phyloP scores from a whole-genome alignment of 2,797 vertebrate species.

The Pangasius mekongensis region DNA sequence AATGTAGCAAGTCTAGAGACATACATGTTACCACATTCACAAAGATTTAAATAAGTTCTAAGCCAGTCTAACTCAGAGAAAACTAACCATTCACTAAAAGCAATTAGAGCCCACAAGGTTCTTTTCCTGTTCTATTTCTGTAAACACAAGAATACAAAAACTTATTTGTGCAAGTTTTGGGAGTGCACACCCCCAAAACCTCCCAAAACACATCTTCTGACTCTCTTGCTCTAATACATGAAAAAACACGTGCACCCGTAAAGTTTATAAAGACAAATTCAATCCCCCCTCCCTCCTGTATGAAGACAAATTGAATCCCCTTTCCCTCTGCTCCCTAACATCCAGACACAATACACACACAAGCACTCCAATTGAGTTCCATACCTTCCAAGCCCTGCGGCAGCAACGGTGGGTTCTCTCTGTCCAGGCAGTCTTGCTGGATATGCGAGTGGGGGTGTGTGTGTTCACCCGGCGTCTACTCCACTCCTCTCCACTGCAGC shows the following conservation, averaged over 20 bases:
- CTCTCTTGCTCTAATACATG: constrained; percentile 19
- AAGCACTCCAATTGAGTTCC: constrained; percentile 16
- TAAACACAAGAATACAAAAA: constrained; percentile 42
- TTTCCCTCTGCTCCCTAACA: constrained; percentile 1
- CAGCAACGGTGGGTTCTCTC: constrained; percentile 46
- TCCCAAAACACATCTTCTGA: constrained; percentile 15
- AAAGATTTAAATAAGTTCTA: constrained; percentile 1
- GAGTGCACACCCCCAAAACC: constrained; percentile 30
- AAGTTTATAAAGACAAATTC: constrained; percentile 14
- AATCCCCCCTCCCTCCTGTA: neutral
- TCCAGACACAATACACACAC: constrained; percentile 28
- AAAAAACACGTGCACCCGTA: neutral
- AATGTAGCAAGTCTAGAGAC: neutral
- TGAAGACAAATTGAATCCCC: neutral
- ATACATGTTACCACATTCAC: neutral
- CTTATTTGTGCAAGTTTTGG: constrained; percentile 27
- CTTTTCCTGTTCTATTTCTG: constrained; percentile 2
- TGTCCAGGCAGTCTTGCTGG: constrained; percentile 39
- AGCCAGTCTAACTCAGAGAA: neutral
- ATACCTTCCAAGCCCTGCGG: constrained; percentile 57
- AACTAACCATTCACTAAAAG: constrained; percentile 6
- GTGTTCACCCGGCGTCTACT: constrained; percentile 61
- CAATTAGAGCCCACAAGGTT: neutral
- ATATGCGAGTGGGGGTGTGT: constrained; percentile 28
- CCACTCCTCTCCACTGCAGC: constrained; percentile 65